A percentile compares a stretch with the other conserved stretches of the same genome.
These are phyloP conservation scores for Coilia nasus DNA, from an alignment of 2,797 vertebrate genomes.

Conservation along the genomic window DNA sequence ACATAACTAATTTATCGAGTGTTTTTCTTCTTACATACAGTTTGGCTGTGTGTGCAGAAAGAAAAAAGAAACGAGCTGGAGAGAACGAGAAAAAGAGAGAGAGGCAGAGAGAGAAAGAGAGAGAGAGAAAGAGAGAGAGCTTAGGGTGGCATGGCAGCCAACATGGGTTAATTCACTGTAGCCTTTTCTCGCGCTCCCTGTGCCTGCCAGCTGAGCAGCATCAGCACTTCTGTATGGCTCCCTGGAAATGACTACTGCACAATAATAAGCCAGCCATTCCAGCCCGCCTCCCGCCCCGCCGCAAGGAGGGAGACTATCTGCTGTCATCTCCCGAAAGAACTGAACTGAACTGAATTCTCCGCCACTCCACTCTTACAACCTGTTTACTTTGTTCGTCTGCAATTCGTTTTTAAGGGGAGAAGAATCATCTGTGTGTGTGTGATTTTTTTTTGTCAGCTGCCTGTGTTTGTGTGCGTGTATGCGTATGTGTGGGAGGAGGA, in stretches of 20 bases:
- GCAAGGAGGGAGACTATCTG: slow-evolving; percentile 28
- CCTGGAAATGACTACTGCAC: slow-evolving; percentile 71
- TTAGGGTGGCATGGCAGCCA: slow-evolving; percentile 52
- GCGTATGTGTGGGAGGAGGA: background rate
- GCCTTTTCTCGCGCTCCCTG: slow-evolving; percentile 55
- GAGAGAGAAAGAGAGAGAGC: background rate
- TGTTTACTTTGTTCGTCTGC: slow-evolving; percentile 43
- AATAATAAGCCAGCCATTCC: slow-evolving; percentile 66
- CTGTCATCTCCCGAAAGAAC: slow-evolving; percentile 37
- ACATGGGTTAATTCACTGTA: slow-evolving; percentile 66
- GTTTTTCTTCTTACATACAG: slow-evolving; percentile 21
- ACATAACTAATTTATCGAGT: slow-evolving; percentile 4
- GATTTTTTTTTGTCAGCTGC: background rate
- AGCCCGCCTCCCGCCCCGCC: slow-evolving; percentile 18
- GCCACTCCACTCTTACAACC: slow-evolving; percentile 44
- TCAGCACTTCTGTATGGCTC: slow-evolving; percentile 75
- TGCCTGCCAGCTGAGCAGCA: slow-evolving; percentile 61
- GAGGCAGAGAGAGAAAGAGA: slow-evolving; percentile 17
- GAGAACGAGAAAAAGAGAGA: background rate
- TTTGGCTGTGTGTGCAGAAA: background rate
- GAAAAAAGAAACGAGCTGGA: background rate
- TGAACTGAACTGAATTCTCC: background rate
- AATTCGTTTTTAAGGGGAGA: slow-evolving; percentile 27
- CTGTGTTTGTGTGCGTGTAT: background rate
- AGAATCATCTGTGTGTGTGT: background rate